Conservation (phyloP, 2,888 invertebrate genomes). For the Thecocarcelia acutangulata region DNA sequence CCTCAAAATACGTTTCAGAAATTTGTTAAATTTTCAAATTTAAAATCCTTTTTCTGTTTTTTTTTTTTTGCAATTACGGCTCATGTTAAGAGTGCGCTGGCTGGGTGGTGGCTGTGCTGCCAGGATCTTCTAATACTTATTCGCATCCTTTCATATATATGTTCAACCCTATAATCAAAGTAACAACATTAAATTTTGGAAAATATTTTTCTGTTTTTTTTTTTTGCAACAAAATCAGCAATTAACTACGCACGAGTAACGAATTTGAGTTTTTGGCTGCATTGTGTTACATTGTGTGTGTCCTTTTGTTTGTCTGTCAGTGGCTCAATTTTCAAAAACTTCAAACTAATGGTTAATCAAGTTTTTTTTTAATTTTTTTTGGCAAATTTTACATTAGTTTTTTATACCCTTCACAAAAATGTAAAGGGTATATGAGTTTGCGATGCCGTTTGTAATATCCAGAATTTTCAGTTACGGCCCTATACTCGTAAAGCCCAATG, state of each 20-base stretch:
- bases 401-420: too few species aligned
- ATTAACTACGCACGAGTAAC: conserved; percentile 76
- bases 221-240: conserved; percentile 69
- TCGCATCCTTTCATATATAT: conserved; percentile 52
- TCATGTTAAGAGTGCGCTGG: conserved; percentile 63
- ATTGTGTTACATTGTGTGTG: conserved; percentile 69
- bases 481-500: too few species aligned
- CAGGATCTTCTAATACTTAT: conserved; percentile 49
- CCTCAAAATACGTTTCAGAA: conserved; percentile 53
- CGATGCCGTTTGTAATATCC: too few species aligned
- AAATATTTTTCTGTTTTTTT: background rate
- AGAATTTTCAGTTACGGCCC: too few species aligned
- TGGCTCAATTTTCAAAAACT: conserved; percentile 65
- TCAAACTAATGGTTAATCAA: conserved; percentile 43
- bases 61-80: conserved; percentile 48
- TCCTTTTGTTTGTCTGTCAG: conserved; percentile 66
- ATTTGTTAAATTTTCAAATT: conserved; percentile 38
- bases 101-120: conserved; percentile 2
- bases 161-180: conserved; percentile 77
- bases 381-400: too few species aligned
- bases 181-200: conserved; percentile 56
- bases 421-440: too few species aligned
- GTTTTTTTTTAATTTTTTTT: conserved; percentile 28
- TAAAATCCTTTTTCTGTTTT: conserved; percentile 59
- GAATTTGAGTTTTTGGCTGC: conserved; percentile 67